Base-by-base conservation (phyloP, 2,797 vertebrate genomes). In the Spinus olivaceus region DNA sequence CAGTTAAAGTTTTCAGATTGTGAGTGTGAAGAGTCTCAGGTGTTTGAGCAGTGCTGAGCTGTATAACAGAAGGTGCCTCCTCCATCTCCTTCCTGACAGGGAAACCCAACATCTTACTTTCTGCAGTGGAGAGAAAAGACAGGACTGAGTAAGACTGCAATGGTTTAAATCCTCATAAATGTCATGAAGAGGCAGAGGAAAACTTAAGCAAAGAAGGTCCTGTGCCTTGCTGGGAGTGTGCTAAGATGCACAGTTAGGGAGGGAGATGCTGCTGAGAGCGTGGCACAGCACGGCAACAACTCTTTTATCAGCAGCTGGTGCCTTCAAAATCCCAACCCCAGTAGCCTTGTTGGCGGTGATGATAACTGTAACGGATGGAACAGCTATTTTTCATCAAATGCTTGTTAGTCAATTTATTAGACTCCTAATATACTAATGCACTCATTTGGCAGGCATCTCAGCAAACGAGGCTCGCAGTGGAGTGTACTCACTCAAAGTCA, bases 361-460 rank as follows among this genome's bases (percentile, higher is more conserved):
- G 94, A 95, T 96, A 95, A 92, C 93, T 96, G 94, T 93, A 97
- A 96, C 51, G 94, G 92, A 93, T 94, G 81, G 90, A 92, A 69
- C 85, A 79, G 92, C 95, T 92, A 96, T 94, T 96, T 97, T 97
- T 97, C 94, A 96, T 97, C 96, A 96, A 95, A 96, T 92, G 87
- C 96, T 96, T 96, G 96, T 97, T 97, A 97, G 94, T 92, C 90
- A 91, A 96, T 97, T 95, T 97, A 96, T 96, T 96, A 96, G 94
- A 94, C 86, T 94, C 94, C 95, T 97, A 96, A 97, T 97, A 97
- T 97, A 81, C 95, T 95, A 97, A 97, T 96, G 97, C 93, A 96
- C 86, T 97, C 94, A 86, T 97, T 95, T 97, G 95, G 94, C 96
- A 97, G 97, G 88, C 85, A 14, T 70, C 86, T 86, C 72, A 2